A percentile compares a stretch with the other conserved stretches of the same genome.
phyloP scores from a whole-genome alignment of 1,140 invertebrate genomes.

The Phenacoccus solenopsis region DNA sequence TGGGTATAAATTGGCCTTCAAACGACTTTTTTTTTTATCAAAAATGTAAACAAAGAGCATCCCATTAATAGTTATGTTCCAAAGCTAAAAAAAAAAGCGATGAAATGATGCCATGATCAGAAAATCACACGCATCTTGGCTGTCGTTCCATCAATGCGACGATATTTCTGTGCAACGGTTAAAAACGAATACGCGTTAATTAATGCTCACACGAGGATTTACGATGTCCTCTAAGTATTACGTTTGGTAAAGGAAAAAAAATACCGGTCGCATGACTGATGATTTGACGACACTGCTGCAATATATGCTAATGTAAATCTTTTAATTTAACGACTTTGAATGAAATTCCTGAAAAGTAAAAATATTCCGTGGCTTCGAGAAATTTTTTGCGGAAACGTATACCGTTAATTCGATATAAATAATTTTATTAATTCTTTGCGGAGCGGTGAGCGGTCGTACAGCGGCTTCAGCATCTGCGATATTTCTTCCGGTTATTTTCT shows the following conservation, averaged over 20 bases:
- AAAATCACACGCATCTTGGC: no score
- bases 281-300: neutral
- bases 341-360: neutral
- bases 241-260: neutral
- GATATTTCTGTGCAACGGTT: no score
- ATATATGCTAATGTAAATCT: neutral
- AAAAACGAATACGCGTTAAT: no score
- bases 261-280: neutral
- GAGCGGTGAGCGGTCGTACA: neutral
- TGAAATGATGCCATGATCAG: no score
- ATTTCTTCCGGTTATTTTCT: slow-evolving; percentile 2
- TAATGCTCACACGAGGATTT: no score
- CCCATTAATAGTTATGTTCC: no score
- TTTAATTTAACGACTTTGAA: neutral
- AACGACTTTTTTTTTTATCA: no score
- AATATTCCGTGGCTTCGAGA: neutral
- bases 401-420: slow-evolving; percentile 3
- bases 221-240: no score
- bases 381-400: neutral
- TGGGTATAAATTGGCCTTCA: no score
- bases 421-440: neutral
- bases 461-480: neutral
- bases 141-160: no score
- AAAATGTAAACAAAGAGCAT: no score
- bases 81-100: no score